Evolutionary conservation across 1,140 invertebrate genomes (phyloP).

Genomic region (Dolichoris vasculosae): DNA sequence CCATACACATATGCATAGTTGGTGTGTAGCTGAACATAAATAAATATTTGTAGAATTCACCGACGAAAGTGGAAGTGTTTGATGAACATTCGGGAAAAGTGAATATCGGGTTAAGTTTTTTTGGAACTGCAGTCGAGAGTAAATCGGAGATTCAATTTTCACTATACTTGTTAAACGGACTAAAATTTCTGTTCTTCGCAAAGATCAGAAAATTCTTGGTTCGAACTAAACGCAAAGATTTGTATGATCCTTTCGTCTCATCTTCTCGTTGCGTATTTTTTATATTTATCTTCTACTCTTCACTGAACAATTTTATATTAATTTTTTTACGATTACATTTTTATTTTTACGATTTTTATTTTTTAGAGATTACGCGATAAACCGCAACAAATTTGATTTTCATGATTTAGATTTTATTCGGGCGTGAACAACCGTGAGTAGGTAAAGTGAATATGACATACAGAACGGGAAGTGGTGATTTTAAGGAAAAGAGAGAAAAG

Average conservation of each 20-base stretch:
- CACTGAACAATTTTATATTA: neutral
- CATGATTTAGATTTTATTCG: slow-evolving; percentile 56
- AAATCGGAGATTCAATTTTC: slow-evolving; percentile 62
- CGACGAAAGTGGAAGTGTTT: slow-evolving; percentile 48
- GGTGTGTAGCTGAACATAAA: neutral
- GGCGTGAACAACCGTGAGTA: neutral
- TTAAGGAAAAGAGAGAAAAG: slow-evolving; percentile 1
- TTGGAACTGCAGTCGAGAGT: slow-evolving; percentile 39
- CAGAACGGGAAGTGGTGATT: slow-evolving; percentile 52
- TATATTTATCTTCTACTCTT: neutral
- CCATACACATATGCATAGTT: neutral
- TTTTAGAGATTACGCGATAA: neutral
- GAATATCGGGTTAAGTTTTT: slow-evolving; percentile 55
- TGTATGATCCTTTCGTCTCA: neutral
- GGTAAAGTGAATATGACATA: slow-evolving; percentile 44
- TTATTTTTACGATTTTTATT: no score
- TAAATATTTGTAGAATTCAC: neutral
- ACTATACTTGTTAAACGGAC: slow-evolving; percentile 46
- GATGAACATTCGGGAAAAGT: slow-evolving; percentile 55
- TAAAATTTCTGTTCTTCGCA: neutral
- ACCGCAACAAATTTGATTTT: slow-evolving; percentile 58
- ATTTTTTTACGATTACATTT: no score
- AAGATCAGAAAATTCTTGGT: neutral
- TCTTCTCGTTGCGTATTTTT: neutral
- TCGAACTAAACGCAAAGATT: neutral